These are phyloP conservation scores for Notodonta ziczac DNA, from an alignment of 2,888 invertebrate species.

Conservation along the genomic window DNA sequence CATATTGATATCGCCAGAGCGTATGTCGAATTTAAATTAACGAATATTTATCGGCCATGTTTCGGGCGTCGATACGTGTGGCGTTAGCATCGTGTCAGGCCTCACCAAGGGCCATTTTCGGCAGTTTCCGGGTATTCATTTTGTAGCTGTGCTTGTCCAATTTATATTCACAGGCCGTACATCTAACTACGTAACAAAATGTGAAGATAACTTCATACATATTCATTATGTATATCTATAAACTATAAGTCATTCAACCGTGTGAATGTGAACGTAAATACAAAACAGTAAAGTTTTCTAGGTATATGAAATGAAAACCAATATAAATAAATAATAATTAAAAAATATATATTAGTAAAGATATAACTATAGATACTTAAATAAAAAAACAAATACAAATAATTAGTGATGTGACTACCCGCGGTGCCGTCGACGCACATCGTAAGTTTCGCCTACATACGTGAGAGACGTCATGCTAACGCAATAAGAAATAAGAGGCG, in stretches of 20 bases:
- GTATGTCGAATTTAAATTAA: slow-evolving; percentile 76
- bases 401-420: slow-evolving; percentile 64
- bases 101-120: slow-evolving; percentile 61
- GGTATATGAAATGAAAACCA: no score
- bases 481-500: slow-evolving; percentile 60
- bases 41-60: slow-evolving; percentile 69
- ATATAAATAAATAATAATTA: no score
- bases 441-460: slow-evolving; percentile 62
- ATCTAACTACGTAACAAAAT: slow-evolving; percentile 51
- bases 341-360: no score
- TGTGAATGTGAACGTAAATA: slow-evolving; percentile 19
- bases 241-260: slow-evolving; percentile 13
- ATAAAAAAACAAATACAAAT: slow-evolving; percentile 23
- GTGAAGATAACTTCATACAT: slow-evolving; percentile 28
- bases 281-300: not conserved
- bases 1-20: slow-evolving; percentile 61
- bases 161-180: slow-evolving; percentile 58
- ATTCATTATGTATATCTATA: slow-evolving; percentile 23
- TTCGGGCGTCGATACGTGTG: slow-evolving; percentile 64
- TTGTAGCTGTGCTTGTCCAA: slow-evolving; percentile 44
- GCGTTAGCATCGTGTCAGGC: slow-evolving; percentile 47
- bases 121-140: slow-evolving; percentile 67
- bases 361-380: slow-evolving; percentile 12
- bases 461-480: slow-evolving; percentile 54
- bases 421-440: slow-evolving; percentile 46